A percentile compares a stretch with the other conserved stretches of the same genome.
phyloP scores from a whole-genome alignment of 23 tunicate genomes.

The Trididemnum miniatum region DNA sequence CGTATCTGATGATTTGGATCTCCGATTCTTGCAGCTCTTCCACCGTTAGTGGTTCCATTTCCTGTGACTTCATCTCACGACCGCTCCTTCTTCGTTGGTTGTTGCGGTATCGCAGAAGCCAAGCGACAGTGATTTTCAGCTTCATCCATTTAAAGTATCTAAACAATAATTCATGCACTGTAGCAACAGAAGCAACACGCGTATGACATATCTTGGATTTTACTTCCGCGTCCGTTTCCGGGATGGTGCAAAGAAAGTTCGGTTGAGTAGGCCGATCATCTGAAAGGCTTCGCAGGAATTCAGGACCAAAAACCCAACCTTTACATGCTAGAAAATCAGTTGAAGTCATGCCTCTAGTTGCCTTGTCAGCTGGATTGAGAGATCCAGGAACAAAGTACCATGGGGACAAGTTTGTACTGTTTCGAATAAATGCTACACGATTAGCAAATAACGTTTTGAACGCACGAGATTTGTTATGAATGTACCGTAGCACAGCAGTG shows the following conservation, averaged over 20 bases:
- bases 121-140: conserved; percentile 12
- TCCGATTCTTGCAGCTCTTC: conserved; percentile 1
- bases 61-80: neutral
- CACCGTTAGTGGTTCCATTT: neutral
- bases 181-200: too few species aligned
- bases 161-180: neutral
- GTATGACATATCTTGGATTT: too few species aligned
- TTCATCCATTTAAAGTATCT: conserved; percentile 29
- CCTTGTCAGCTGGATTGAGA: conserved; percentile 38
- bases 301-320: too few species aligned
- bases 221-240: too few species aligned
- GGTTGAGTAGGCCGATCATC: too few species aligned
- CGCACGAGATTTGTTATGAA: conserved; percentile 10
- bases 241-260: too few species aligned
- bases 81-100: neutral
- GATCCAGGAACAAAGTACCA: conserved; percentile 32
- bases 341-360: too few species aligned
- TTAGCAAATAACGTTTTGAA: conserved; percentile 56
- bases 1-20: neutral
- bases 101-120: too few species aligned
- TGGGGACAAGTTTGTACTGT: neutral
- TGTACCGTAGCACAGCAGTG: conserved; percentile 43
- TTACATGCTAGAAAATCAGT: too few species aligned
- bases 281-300: too few species aligned
- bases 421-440: conserved; percentile 12